Base-by-base conservation (phyloP, 1,140 invertebrate species). In the Euglossa dilemma region DNA sequence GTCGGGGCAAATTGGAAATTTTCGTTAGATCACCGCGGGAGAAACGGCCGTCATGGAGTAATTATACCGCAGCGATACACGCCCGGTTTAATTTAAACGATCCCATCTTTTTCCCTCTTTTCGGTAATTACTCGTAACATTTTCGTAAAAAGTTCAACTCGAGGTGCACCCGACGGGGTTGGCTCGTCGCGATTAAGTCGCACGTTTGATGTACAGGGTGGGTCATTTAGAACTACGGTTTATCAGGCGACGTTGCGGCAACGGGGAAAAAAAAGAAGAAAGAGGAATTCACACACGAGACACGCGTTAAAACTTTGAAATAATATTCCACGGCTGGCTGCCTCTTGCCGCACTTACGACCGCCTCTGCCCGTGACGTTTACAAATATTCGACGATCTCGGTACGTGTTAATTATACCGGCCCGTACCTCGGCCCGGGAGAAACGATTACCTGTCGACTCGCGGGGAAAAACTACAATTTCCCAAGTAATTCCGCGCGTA, bases 401-500 rank as follows among this genome's bases (percentile, higher is more conserved):
- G 56, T n/a, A 50, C 61, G 70, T 86, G 77, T 83, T 87, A 87
- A 87, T 87, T 87, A 83, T 86, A 74, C 70, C 63, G 16, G 52
- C 45, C 73, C 56, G 70, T 64, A 66, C 45, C 67, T 36, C 43
- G 71, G 80, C 43, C 73, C n/a, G n/a, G 36, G 36, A 54, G 74
- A 75, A 86, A 16, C 80, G 73, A 87, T 84, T 87, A 87, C 76
- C 69, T 43, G 66, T 83, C 72, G 64, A 69, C 52, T 47, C 57
- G 43, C 59, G 66, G 80, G 64, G 70, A 87, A 84, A 85, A 88
- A 69, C 54, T 59, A 85, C 79, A 80, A 85, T 89, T 77, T 88
- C n/a, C 75, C 71, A 67, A 83, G 87, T 77, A 88, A 89, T 89
- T 85, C 83, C 74, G 79, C 50, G 83, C 85, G 66, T 57, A n/a